A percentile compares a stretch with the other conserved stretches of the same genome.
Evolutionary conservation across 2,888 invertebrate genomes (phyloP).

Genomic region (Amorpha juglandis): DNA sequence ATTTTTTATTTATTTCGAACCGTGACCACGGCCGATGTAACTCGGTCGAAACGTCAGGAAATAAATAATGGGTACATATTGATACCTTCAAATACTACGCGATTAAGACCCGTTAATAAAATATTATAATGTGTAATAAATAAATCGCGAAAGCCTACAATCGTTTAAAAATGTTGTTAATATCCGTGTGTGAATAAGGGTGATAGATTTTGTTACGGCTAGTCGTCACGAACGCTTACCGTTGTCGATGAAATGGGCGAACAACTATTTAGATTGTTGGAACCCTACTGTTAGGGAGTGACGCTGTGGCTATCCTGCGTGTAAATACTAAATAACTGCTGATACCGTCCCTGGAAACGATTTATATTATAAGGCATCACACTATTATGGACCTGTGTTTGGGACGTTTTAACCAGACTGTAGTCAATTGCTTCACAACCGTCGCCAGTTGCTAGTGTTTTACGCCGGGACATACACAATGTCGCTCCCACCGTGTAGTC

Average conservation of each 20-base stretch:
- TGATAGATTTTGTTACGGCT: background rate
- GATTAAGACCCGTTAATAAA: no score
- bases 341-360: constrained; percentile 4
- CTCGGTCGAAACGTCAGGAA: no score
- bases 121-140: no score
- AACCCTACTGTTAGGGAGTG: background rate
- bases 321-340: constrained; percentile 8
- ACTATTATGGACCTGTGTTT: background rate
- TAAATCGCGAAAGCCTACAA: no score
- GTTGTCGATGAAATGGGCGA: background rate
- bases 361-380: constrained; percentile 25
- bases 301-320: background rate
- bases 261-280: background rate
- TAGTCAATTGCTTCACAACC: constrained; percentile 5
- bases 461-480: background rate
- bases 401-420: background rate
- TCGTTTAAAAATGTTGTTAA: background rate
- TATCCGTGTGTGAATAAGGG: background rate
- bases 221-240: background rate
- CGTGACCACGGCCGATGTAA: no score
- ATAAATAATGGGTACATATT: no score
- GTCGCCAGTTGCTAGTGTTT: background rate
- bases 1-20: no score
- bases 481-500: constrained; percentile 30
- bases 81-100: no score